phyloP scores from a whole-genome alignment of 2,888 invertebrate species.

The Thymelicus lineola region DNA sequence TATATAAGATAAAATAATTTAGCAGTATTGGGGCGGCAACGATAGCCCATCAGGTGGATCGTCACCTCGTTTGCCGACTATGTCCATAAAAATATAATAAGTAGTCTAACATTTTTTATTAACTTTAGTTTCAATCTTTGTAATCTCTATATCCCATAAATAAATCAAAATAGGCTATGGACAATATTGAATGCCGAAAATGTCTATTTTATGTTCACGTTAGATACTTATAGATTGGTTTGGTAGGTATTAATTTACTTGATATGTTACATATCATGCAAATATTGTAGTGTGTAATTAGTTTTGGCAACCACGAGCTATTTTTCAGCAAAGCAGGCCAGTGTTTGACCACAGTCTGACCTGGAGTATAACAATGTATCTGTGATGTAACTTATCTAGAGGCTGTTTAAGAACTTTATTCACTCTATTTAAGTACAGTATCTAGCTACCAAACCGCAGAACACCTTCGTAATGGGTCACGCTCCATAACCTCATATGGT shows the following conservation, averaged over 20 bases:
- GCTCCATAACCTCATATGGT: constrained; percentile 21
- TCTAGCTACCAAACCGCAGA: constrained; percentile 24
- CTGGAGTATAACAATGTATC: constrained; percentile 15
- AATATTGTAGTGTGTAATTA: not conserved
- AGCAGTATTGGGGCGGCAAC: too few relatives aligned
- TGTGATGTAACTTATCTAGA: constrained; percentile 24
- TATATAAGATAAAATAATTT: too few relatives aligned
- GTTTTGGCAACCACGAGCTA: constrained; percentile 1
- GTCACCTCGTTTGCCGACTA: too few relatives aligned
- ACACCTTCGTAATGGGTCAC: constrained; percentile 23
- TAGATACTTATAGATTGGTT: too few relatives aligned
- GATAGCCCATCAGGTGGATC: too few relatives aligned
- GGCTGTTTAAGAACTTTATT: not conserved
- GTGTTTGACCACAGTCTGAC: constrained; percentile 27
- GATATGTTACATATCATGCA: not conserved
- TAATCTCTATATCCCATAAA: too few relatives aligned
- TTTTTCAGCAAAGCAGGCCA: constrained; percentile 6
- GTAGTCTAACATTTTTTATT: too few relatives aligned
- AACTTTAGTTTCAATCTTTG: too few relatives aligned
- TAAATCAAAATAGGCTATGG: too few relatives aligned
- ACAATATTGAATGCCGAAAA: too few relatives aligned
- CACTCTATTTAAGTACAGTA: constrained; percentile 23
- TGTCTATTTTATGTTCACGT: too few relatives aligned
- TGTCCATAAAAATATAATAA: too few relatives aligned
- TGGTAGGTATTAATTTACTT: not conserved